Evolutionary conservation across 2,113 vertebrate species (phyloP).

Genomic region (Upupa epops): DNA sequence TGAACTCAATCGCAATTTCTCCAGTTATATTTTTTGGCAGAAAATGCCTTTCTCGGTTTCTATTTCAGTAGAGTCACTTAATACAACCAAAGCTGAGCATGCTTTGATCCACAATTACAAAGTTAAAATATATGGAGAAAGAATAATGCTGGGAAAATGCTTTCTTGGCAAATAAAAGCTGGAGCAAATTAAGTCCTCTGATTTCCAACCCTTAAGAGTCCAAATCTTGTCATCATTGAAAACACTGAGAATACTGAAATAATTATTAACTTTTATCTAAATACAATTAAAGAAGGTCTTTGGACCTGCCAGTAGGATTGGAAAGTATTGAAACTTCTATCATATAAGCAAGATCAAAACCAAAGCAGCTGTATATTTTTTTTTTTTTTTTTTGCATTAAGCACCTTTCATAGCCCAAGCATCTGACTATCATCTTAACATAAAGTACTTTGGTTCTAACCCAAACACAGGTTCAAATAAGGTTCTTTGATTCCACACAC

Average conservation of each 20-base stretch:
- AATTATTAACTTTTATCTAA: constrained; percentile 42
- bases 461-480: constrained; percentile 54
- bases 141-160: constrained; percentile 66
- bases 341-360: constrained; percentile 68
- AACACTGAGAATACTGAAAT: constrained; percentile 37
- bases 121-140: constrained; percentile 56
- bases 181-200: constrained; percentile 45
- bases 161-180: constrained; percentile 52
- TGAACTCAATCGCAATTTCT: constrained; percentile 67
- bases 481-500: constrained; percentile 40
- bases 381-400: constrained; percentile 21
- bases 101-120: constrained; percentile 63
- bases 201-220: constrained; percentile 66
- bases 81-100: constrained; percentile 44
- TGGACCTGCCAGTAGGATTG: constrained; percentile 10
- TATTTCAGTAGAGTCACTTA: constrained; percentile 62
- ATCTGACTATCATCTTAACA: constrained; percentile 50
- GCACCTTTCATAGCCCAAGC: constrained; percentile 35
- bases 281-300: constrained; percentile 43
- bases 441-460: constrained; percentile 44
- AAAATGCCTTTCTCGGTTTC: constrained; percentile 59
- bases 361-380: constrained; percentile 25
- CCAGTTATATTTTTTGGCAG: constrained; percentile 66
- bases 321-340: constrained; percentile 45
- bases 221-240: constrained; percentile 33